phyloP scores from a whole-genome alignment of 2,113 vertebrate species.

The Clarias batrachus region DNA sequence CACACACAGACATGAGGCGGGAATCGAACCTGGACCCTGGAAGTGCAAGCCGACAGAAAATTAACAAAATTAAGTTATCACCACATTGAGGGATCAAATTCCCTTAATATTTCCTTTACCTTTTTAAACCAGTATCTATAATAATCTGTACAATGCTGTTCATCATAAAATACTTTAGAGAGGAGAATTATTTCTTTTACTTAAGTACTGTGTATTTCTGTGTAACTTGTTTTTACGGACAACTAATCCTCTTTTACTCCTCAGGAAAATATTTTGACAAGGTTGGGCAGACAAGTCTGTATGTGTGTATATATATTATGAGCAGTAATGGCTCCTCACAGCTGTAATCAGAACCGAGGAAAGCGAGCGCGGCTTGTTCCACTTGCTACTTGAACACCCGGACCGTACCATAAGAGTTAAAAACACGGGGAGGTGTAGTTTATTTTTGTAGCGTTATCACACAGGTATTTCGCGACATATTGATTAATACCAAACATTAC shows the following conservation, averaged over 20 bases:
- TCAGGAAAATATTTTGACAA: not conserved
- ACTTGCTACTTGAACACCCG: constrained; percentile 52
- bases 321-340: constrained; percentile 37
- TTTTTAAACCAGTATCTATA: too few relatives aligned
- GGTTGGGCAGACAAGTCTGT: not conserved
- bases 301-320: constrained; percentile 55
- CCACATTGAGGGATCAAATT: too few relatives aligned
- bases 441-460: not conserved
- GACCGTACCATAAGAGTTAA: constrained; percentile 61
- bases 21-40: too few relatives aligned
- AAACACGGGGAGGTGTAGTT: fast-evolving
- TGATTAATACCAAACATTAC: not conserved
- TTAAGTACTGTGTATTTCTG: not conserved
- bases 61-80: too few relatives aligned
- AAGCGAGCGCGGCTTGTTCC: constrained; percentile 50
- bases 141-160: too few relatives aligned
- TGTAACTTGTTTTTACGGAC: not conserved
- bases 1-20: too few relatives aligned
- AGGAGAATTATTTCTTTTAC: not conserved
- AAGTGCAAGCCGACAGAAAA: too few relatives aligned
- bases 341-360: constrained; percentile 60
- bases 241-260: not conserved
- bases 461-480: not conserved
- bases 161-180: not conserved
- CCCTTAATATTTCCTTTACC: too few relatives aligned